Base-by-base conservation (phyloP, 2,888 invertebrate genomes). In the Drosophila algonquin region DNA sequence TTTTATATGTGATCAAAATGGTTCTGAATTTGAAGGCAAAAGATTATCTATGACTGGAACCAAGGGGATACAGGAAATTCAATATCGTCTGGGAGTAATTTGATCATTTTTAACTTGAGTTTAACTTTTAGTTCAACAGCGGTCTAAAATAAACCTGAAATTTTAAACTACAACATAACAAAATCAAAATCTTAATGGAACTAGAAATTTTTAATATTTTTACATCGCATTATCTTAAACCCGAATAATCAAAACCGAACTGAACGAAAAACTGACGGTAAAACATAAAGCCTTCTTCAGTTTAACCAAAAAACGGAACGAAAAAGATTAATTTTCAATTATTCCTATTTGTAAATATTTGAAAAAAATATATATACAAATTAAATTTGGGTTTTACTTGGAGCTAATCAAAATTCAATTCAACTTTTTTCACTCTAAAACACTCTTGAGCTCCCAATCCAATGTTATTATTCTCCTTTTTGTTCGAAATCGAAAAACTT, bases 391-490 rank as follows among this genome's bases (percentile, higher is more conserved):
- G 40, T 40, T 40, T 14, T 6, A 14, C 40, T 40, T 40, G 40
- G 40, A 40, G 40, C 40, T 21, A 24, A 16, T 27, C 55, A 27
- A 27, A 32, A 60, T 32, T 35, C 35, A 21, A 21, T 2, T 48
- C 14, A 10, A 44, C 71, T 80, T 89, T 80, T 90, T 82, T 89
- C 89, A 90, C 89, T 90, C 90, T 90, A 90, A 90, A 73, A 89
- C 77, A 89, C 89, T 90, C 85, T 76, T 82, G 79, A 90, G 89
- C 67, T 67, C 40, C 40, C 40, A 76, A 64, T 64, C 79, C 79
- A 77, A 75, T 75, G 40, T 40, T 40, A 56, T 55, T 58, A 52
- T 61, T 71, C 56, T 52, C 74, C 73, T 80, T 80, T 79, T 76
- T 64, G 40, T 40, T 82, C 79, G 7, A 63, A 82, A 54, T 61